These are phyloP conservation scores for Apodemus speciosus DNA, from an alignment of 2,113 vertebrate genomes.

Conservation along the genomic window DNA sequence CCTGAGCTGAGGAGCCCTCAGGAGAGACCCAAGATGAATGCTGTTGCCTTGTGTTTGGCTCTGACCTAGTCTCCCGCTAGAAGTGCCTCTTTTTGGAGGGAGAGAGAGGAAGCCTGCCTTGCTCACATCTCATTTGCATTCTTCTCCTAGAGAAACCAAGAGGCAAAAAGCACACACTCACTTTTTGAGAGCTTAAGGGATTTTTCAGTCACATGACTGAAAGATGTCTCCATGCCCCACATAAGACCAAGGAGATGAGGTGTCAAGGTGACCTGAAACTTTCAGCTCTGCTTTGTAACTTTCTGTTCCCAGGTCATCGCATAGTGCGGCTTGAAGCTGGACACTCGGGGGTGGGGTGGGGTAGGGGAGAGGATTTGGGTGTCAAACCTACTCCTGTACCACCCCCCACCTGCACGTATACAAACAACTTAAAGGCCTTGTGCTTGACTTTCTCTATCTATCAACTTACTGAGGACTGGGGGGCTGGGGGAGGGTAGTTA, in stretches of 20 bases:
- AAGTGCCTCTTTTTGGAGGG: not conserved
- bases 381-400: not conserved
- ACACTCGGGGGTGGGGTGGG: not conserved
- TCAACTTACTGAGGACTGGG: not conserved
- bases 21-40: not conserved
- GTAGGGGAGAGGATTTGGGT: no score
- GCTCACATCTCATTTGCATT: not conserved
- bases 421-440: not conserved
- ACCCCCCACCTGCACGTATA: not conserved
- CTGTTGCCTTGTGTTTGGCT: not conserved
- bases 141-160: not conserved
- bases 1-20: not conserved
- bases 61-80: not conserved
- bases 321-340: not conserved
- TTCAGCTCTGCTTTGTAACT: not conserved
- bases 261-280: not conserved
- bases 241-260: not conserved
- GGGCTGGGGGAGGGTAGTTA: no score
- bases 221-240: not conserved
- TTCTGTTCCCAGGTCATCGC: not conserved
- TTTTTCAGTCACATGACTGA: conserved; percentile 45
- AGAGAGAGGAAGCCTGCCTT: not conserved
- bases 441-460: not conserved
- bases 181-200: conserved; percentile 56
- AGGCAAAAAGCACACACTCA: conserved; percentile 58